Evolutionary conservation across 1,140 invertebrate species (phyloP).

Genomic region (Drosophila melanogaster): Release_6_plus_ISO1_MT NC_004354.4:20636001-20636500

Average conservation of each 20-base stretch:
- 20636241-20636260: background rate
- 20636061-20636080: conserved; percentile 70
- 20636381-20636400: too few species aligned
- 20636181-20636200: conserved; percentile 22
- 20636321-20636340: too few species aligned
- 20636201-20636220: conserved; percentile 1
- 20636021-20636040: conserved; percentile 55
- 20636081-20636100: conserved; percentile 69
- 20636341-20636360: too few species aligned
- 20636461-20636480: too few species aligned
- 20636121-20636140: background rate
- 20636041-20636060: conserved; percentile 36
- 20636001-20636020: conserved; percentile 53
- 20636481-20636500: too few species aligned
- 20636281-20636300: background rate
- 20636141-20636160: background rate
- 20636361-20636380: too few species aligned
- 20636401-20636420: too few species aligned
- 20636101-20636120: conserved; percentile 62
- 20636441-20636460: too few species aligned
- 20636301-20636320: too few species aligned
- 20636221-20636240: background rate
- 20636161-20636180: background rate
- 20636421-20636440: too few species aligned
- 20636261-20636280: conserved; percentile 10